phyloP scores from a whole-genome alignment of 2,888 invertebrate species.

The Caenorhabditis japonica region DNA sequence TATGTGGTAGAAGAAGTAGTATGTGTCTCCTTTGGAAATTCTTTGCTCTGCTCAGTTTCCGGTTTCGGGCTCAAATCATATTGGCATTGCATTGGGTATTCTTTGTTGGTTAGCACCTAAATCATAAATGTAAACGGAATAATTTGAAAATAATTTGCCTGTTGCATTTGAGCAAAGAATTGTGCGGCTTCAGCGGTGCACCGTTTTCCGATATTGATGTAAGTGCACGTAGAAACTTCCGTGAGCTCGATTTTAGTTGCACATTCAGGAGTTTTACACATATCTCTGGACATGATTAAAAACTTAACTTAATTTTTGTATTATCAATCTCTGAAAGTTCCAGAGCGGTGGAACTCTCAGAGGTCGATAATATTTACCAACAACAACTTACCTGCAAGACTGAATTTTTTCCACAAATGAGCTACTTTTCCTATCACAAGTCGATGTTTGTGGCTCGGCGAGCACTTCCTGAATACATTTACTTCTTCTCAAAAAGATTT shows the following conservation, averaged over 20 bases:
- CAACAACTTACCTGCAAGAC: constrained; percentile 59
- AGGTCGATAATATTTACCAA: too few species aligned
- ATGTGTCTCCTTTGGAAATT: constrained; percentile 27
- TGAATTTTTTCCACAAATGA: constrained; percentile 42
- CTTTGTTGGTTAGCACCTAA: constrained; percentile 59
- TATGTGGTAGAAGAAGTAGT: constrained; percentile 27
- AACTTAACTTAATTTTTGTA: not conserved
- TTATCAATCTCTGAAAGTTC: not conserved
- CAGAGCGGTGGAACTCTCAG: too few species aligned
- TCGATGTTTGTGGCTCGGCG: constrained; percentile 23
- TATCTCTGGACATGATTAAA: constrained; percentile 49
- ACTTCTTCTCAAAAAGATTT: constrained; percentile 46
- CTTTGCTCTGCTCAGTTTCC: constrained; percentile 34
- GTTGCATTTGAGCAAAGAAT: constrained; percentile 62
- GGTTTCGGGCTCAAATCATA: constrained; percentile 41
- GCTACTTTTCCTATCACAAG: constrained; percentile 39
- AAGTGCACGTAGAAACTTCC: constrained; percentile 56
- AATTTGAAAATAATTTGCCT: constrained; percentile 32
- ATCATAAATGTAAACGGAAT: not conserved
- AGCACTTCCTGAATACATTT: constrained; percentile 53
- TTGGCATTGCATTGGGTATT: constrained; percentile 63
- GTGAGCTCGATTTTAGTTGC: constrained; percentile 47
- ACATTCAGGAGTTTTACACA: constrained; percentile 43
- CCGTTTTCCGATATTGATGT: constrained; percentile 50
- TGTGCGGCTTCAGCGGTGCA: constrained; percentile 60